Evolutionary conservation across 2,797 vertebrate genomes (phyloP).

Genomic region (Eulemur mongoz): DNA sequence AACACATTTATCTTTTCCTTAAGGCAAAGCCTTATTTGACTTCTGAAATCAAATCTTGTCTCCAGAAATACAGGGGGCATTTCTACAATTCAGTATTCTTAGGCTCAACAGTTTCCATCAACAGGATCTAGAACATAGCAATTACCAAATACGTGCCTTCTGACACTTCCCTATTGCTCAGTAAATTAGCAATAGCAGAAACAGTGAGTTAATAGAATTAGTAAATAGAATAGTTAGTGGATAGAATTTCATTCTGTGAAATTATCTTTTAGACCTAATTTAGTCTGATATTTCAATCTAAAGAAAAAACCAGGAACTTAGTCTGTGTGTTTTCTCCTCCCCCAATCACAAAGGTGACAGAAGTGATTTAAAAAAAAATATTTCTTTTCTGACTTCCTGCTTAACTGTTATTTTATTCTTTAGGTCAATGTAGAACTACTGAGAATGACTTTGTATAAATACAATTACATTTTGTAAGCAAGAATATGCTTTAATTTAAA

Average conservation of each 20-base stretch:
- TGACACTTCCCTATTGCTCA: background rate
- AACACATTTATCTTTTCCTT: too few species aligned
- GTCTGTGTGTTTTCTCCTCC: fast-evolving
- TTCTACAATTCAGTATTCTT: too few species aligned
- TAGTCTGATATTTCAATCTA: background rate
- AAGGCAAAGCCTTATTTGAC: too few species aligned
- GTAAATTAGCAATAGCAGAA: background rate
- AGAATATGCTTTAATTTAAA: background rate
- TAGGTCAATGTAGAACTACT: background rate
- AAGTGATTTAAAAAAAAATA: background rate
- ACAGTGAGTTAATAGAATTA: background rate
- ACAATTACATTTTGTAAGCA: background rate
- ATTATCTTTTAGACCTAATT: background rate
- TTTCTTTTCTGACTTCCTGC: background rate
- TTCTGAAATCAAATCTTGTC: too few species aligned
- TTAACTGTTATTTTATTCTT: background rate
- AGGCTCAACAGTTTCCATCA: background rate
- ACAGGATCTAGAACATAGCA: background rate
- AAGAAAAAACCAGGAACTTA: background rate
- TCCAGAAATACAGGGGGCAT: too few species aligned
- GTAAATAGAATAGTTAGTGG: background rate
- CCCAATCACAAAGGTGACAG: background rate
- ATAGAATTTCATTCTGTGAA: background rate
- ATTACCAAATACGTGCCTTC: background rate
- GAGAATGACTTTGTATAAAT: background rate